Base-by-base conservation (phyloP, 2,797 vertebrate genomes). In the Enteromius argenteus region DNA sequence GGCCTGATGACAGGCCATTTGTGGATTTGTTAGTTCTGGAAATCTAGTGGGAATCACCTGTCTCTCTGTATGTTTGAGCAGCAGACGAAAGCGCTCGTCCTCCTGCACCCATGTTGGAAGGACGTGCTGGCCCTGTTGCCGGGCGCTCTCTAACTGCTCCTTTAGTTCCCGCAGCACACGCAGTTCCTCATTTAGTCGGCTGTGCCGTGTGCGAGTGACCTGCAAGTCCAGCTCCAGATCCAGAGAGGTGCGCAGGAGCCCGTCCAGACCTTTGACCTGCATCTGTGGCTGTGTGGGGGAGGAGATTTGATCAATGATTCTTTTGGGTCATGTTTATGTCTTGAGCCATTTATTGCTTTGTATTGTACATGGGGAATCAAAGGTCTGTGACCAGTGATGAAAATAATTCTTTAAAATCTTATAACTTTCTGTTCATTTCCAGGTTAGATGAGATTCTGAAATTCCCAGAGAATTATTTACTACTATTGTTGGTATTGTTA, bases 181-280 rank as follows among this genome's bases (percentile, higher is more conserved):
- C 86, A 99, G 96, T 91, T 99, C 98, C 93, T 97, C 96, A 0
- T 92, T 89, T 90, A 99, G 93, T 27, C 97, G 96, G 87, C 93
- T 93, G 17, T 98, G 97, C 84, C 97, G 96, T 0, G 97, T 99
- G 90, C 97, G 95, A 0, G 96, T 97, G 46, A 97, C 97, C 91
- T 99, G 98, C 90, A 99, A 93, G 92, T 99, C 98, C 89, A 99
- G 81, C 91, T 99, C 98, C 68, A 99, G 94, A 91, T 99, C 98
- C 86, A 99, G 91, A 0, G 97, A 96, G 6, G 98, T 99, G 88
- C 96, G 95, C 86, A 98, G 95, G 3, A 97, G 92, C 10, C 97
- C 92, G 1, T 95, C 95, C 86, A 95, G 92, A 84, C 93, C 93
- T 86, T 91, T 94, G 0, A 87, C 90, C 67, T 89, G 93, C 85